Percentiles rank a stretch among this genome's conserved stretches.
Conservation (phyloP, 1,140 invertebrate species). For the Muscidifurax raptorellus region DNA sequence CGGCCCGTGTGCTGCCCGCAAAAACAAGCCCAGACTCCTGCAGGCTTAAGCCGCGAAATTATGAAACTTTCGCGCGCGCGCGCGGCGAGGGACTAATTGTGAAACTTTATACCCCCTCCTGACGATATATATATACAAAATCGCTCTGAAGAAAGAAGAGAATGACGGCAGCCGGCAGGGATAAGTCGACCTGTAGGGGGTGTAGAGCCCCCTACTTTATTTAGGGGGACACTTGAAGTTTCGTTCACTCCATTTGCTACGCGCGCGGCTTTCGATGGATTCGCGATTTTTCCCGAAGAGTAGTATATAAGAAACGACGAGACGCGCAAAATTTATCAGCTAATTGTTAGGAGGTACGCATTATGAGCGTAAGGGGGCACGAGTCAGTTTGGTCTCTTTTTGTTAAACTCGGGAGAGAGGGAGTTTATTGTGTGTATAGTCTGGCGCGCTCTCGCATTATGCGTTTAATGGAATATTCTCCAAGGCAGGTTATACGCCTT, state of each 20-base stretch:
- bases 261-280: neutral
- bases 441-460: neutral
- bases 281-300: neutral
- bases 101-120: slow-evolving; percentile 64
- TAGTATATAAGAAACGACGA: neutral
- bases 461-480: neutral
- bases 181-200: slow-evolving; percentile 10
- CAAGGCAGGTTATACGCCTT: neutral
- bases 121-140: slow-evolving; percentile 60
- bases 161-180: neutral
- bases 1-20: slow-evolving; percentile 58
- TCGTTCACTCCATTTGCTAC: neutral
- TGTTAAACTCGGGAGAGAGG: neutral
- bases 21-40: slow-evolving; percentile 63
- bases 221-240: neutral
- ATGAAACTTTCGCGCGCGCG: slow-evolving; percentile 65
- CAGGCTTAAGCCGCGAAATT: slow-evolving; percentile 66
- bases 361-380: neutral
- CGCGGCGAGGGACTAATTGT: slow-evolving; percentile 67
- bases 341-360: neutral
- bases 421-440: neutral
- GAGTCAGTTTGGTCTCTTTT: neutral
- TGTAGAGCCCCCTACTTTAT: too few relatives aligned
- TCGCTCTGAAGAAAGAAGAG: slow-evolving; percentile 45
- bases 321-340: neutral